Evolutionary conservation across 2,113 vertebrate species (phyloP).

Genomic region (Ictidomys tridecemlineatus): DNA sequence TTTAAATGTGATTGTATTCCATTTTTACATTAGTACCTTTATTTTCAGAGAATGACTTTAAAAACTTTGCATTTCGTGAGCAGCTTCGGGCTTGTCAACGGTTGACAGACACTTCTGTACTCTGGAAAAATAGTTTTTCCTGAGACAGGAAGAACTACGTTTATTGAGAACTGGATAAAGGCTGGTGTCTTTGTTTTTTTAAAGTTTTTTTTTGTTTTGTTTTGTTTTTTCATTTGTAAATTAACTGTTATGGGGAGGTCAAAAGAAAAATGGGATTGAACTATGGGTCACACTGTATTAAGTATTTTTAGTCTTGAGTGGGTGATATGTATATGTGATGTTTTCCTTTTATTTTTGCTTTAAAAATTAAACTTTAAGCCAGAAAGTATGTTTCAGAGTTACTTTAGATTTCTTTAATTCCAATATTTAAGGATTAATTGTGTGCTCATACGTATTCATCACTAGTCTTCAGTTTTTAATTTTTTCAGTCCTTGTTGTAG

Average conservation of each 20-base stretch:
- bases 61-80: constrained; percentile 29
- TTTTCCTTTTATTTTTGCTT: neutral
- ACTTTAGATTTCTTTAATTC: neutral
- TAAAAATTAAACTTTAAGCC: constrained; percentile 14
- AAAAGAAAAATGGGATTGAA: constrained; percentile 57
- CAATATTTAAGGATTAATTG: neutral
- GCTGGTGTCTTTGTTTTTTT: neutral
- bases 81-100: neutral
- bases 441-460: neutral
- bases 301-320: constrained; percentile 39
- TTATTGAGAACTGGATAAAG: neutral
- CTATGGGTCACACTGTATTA: neutral
- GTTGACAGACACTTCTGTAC: neutral
- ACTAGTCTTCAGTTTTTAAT: neutral
- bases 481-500: neutral
- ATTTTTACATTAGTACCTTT: constrained; percentile 22
- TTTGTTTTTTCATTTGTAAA: constrained; percentile 58
- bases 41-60: constrained; percentile 33
- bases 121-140: neutral
- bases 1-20: neutral
- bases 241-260: constrained; percentile 49
- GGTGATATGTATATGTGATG: neutral
- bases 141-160: neutral
- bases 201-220: constrained; percentile 32
- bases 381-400: constrained; percentile 39